Conservation (phyloP, 2,888 invertebrate species). For the Drosophila atripex region DNA sequence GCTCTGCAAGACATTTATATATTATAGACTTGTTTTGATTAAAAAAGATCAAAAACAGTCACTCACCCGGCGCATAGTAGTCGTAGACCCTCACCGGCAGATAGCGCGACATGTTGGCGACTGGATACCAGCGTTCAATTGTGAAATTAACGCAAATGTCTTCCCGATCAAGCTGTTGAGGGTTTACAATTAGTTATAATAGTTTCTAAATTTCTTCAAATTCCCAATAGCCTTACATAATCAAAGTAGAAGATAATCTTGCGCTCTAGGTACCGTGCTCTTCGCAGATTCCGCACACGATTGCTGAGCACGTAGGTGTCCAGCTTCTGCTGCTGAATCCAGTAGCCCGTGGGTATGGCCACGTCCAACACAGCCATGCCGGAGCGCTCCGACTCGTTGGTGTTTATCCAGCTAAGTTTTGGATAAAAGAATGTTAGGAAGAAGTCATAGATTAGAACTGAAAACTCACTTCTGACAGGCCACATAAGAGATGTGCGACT, state of each 20-base stretch:
- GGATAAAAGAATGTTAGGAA: neutral
- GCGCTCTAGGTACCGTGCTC: slow-evolving; percentile 91
- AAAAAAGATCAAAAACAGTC: neutral
- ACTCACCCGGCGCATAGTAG: slow-evolving; percentile 96
- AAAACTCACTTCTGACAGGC: slow-evolving; percentile 91
- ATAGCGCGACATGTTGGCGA: slow-evolving; percentile 97
- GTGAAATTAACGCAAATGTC: slow-evolving; percentile 96
- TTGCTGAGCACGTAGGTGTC: slow-evolving; percentile 93
- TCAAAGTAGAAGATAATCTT: slow-evolving; percentile 97
- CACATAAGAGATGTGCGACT: slow-evolving; percentile 94
- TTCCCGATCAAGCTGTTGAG: slow-evolving; percentile 89
- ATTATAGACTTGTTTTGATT: neutral
- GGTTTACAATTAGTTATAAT: neutral
- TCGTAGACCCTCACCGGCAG: slow-evolving; percentile 96
- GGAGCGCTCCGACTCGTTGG: slow-evolving; percentile 91
- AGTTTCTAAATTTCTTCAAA: neutral
- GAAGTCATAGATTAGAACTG: neutral
- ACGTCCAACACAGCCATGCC: slow-evolving; percentile 95
- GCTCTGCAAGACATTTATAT: slow-evolving; percentile 86
- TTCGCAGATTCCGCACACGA: slow-evolving; percentile 91
- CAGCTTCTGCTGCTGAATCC: slow-evolving; percentile 94
- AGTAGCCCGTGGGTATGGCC: slow-evolving; percentile 94
- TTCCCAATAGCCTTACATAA: slow-evolving; percentile 88
- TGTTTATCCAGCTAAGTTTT: slow-evolving; percentile 89
- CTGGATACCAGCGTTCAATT: slow-evolving; percentile 97